Conservation (phyloP, 2,888 invertebrate genomes). For the Aspidiotus destructor region DNA sequence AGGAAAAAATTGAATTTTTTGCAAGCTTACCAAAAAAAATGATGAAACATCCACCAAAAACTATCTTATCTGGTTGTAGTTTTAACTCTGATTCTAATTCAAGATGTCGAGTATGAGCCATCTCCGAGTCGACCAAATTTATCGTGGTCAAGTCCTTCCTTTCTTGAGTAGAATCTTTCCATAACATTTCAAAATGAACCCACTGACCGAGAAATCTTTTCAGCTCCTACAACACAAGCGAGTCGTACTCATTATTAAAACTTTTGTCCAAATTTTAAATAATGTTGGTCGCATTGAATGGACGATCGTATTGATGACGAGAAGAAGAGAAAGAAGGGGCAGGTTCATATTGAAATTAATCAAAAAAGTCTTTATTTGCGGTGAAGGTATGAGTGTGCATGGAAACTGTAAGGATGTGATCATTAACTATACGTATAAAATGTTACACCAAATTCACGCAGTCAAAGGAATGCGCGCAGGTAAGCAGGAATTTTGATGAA, state of each 20-base stretch:
- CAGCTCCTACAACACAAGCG: slow-evolving; percentile 54
- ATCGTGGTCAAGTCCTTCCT: slow-evolving; percentile 62
- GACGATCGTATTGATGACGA: too few species aligned
- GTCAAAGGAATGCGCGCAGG: too few species aligned
- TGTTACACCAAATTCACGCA: too few species aligned
- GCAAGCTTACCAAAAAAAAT: slow-evolving; percentile 62
- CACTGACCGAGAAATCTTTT: slow-evolving; percentile 70
- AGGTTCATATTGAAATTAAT: too few species aligned
- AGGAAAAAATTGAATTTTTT: neutral
- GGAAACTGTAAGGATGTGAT: too few species aligned
- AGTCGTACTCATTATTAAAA: neutral
- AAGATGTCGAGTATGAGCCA: slow-evolving; percentile 61
- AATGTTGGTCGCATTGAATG: too few species aligned
- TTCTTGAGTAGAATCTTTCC: slow-evolving; percentile 68
- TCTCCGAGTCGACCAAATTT: slow-evolving; percentile 64
- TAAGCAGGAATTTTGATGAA: too few species aligned
- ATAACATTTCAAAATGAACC: slow-evolving; percentile 77
- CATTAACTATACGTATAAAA: too few species aligned
- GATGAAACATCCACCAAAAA: slow-evolving; percentile 63
- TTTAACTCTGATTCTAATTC: slow-evolving; percentile 64
- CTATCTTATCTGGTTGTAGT: slow-evolving; percentile 61
- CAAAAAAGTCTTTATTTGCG: too few species aligned
- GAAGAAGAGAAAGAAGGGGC: too few species aligned
- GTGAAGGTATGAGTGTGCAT: too few species aligned
- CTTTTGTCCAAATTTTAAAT: neutral